Evolutionary conservation across 2,113 vertebrate genomes (phyloP).

Genomic region (Seriola dumerili): DNA sequence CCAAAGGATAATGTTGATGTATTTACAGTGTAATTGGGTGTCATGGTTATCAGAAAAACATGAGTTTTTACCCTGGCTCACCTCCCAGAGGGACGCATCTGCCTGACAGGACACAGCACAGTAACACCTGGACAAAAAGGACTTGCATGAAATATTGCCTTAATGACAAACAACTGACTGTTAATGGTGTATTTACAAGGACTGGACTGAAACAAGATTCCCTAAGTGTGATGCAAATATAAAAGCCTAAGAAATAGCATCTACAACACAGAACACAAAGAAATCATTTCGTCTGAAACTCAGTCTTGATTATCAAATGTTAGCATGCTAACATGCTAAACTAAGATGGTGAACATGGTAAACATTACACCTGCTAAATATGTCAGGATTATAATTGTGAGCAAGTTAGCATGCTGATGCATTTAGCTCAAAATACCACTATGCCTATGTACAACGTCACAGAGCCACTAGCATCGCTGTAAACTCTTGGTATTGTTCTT

Average conservation of each 20-base stretch:
- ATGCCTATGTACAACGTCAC: too few relatives aligned
- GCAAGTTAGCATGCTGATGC: too few relatives aligned
- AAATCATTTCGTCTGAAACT: too few relatives aligned
- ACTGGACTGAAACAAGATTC: neutral
- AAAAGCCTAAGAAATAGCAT: neutral
- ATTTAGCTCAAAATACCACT: too few relatives aligned
- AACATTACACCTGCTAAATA: too few relatives aligned
- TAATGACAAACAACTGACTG: conserved; percentile 4
- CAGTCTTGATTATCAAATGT: too few relatives aligned
- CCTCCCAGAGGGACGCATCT: neutral
- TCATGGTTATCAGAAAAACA: conserved; percentile 21
- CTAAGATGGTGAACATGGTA: too few relatives aligned
- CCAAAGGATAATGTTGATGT: conserved; percentile 2
- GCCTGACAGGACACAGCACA: conserved; percentile 2
- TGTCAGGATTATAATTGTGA: too few relatives aligned
- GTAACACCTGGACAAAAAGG: conserved; percentile 23
- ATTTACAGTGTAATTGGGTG: conserved; percentile 11
- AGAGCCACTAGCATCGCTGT: too few relatives aligned
- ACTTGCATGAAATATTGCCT: neutral
- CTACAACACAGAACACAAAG: neutral
- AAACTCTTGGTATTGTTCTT: too few relatives aligned
- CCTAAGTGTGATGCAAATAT: neutral
- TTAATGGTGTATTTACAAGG: neutral
- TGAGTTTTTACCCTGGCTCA: neutral
- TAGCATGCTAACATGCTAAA: too few relatives aligned